A percentile compares a stretch with the other conserved stretches of the same genome.
These are phyloP conservation scores for Pantelozetes paolii DNA, from an alignment of 2,888 invertebrate genomes.

Conservation along the genomic window DNA sequence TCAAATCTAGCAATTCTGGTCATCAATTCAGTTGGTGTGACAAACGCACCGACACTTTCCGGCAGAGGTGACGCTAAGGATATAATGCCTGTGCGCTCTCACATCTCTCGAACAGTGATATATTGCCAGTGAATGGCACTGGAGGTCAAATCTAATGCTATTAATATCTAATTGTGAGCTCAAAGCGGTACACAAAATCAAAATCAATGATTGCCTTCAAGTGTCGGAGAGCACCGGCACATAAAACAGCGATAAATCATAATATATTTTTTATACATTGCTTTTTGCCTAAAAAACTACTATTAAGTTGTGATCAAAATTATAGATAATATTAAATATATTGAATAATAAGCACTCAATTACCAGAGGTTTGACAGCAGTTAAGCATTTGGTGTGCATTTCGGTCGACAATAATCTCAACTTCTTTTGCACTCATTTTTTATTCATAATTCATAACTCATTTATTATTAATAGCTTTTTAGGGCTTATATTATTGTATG, in stretches of 20 bases:
- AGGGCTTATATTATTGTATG: not conserved
- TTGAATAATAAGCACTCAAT: slow-evolving; percentile 23
- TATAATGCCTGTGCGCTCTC: not conserved
- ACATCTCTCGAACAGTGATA: not conserved
- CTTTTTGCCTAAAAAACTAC: not conserved
- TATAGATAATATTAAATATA: slow-evolving; percentile 10
- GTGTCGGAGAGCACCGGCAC: not conserved
- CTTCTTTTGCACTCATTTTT: slow-evolving; percentile 26
- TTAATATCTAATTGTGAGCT: not conserved
- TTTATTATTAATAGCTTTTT: slow-evolving; percentile 21
- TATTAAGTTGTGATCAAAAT: slow-evolving; percentile 9
- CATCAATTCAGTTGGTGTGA: slow-evolving; percentile 23
- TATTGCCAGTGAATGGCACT: slow-evolving; percentile 11
- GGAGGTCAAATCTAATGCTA: slow-evolving; percentile 6
- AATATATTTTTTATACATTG: not conserved
- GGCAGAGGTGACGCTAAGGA: not conserved
- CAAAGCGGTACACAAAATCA: not conserved
- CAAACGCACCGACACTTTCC: slow-evolving; percentile 22
- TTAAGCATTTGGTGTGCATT: not conserved
- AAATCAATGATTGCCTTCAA: not conserved
- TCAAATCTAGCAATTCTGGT: not conserved
- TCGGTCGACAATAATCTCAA: not conserved
- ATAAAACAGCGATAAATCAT: slow-evolving; percentile 19
- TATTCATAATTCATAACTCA: slow-evolving; percentile 26
- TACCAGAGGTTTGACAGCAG: slow-evolving; percentile 18